Percentiles rank a stretch among this genome's conserved stretches.
These are phyloP conservation scores for Pterobdella sp. DNA, from an alignment of 2,888 invertebrate genomes.

Conservation along the genomic window DNA sequence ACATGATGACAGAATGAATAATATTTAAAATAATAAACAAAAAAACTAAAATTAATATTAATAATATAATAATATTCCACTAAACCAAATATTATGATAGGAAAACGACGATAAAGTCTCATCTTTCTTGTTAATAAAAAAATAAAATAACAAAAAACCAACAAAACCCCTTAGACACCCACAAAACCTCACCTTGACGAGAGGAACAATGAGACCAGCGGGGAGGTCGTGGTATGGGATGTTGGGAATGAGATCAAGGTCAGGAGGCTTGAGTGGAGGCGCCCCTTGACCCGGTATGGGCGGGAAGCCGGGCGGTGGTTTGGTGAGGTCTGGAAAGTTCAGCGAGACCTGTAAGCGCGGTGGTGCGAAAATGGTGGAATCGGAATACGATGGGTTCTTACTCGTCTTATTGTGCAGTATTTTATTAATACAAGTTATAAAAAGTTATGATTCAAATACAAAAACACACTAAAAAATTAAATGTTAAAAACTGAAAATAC, in stretches of 20 bases:
- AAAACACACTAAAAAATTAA: too few species aligned
- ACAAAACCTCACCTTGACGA: conserved; percentile 65
- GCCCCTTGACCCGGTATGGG: conserved; percentile 33
- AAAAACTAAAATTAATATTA: not conserved
- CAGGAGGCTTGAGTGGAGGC: conserved; percentile 41
- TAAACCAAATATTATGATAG: too few species aligned
- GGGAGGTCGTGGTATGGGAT: conserved; percentile 94
- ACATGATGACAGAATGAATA: not conserved
- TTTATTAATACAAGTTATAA: too few species aligned
- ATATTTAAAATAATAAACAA: not conserved
- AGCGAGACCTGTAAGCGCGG: conserved; percentile 12
- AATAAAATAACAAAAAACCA: too few species aligned
- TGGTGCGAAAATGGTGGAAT: not conserved
- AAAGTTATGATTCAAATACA: too few species aligned
- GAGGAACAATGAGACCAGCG: conserved; percentile 93
- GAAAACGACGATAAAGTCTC: too few species aligned
- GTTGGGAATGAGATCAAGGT: conserved; percentile 62
- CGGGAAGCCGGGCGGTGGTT: conserved; percentile 41
- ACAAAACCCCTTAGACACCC: too few species aligned
- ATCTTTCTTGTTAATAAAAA: too few species aligned
- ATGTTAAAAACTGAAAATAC: too few species aligned
- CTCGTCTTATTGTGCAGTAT: too few species aligned
- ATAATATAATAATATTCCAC: not conserved
- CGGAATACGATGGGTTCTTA: too few species aligned
- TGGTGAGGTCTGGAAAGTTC: conserved; percentile 44